These are phyloP conservation scores for Phyllostomus discolor DNA, from an alignment of 2,113 vertebrate species.

Conservation along the genomic window DNA sequence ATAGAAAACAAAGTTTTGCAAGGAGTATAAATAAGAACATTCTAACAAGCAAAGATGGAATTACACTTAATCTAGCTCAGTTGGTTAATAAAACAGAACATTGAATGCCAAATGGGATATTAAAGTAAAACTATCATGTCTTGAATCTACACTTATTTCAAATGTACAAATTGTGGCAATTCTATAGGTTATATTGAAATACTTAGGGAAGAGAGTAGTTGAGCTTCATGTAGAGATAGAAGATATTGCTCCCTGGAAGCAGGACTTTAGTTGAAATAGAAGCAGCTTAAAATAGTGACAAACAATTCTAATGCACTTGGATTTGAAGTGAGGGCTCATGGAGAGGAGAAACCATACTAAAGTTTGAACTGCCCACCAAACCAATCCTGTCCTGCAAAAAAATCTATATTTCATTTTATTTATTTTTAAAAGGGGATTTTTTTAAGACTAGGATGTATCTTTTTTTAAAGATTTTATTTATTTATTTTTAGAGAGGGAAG, in stretches of 20 bases:
- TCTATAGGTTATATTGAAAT: neutral
- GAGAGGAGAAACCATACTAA: neutral
- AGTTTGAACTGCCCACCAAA: neutral
- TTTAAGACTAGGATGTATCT: too few relatives aligned
- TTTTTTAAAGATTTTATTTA: too few relatives aligned
- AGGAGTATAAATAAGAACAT: neutral
- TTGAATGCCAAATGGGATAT: neutral
- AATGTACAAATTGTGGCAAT: neutral
- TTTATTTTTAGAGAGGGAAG: too few relatives aligned
- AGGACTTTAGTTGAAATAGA: constrained; percentile 22
- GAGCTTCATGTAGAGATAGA: neutral
- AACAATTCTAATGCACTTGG: neutral
- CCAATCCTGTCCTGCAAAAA: neutral
- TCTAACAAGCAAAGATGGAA: constrained; percentile 5
- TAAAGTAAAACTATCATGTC: neutral
- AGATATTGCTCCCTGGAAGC: neutral
- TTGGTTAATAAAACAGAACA: neutral
- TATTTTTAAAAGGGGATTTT: too few relatives aligned
- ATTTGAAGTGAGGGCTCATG: neutral
- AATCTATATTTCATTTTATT: neutral
- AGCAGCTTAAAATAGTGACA: neutral
- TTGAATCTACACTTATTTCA: constrained; percentile 11
- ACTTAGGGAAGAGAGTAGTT: neutral
- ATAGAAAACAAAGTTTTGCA: neutral
- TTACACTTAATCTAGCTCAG: neutral